phyloP scores from a whole-genome alignment of 2,113 vertebrate species.

The Prolemur simus region DNA sequence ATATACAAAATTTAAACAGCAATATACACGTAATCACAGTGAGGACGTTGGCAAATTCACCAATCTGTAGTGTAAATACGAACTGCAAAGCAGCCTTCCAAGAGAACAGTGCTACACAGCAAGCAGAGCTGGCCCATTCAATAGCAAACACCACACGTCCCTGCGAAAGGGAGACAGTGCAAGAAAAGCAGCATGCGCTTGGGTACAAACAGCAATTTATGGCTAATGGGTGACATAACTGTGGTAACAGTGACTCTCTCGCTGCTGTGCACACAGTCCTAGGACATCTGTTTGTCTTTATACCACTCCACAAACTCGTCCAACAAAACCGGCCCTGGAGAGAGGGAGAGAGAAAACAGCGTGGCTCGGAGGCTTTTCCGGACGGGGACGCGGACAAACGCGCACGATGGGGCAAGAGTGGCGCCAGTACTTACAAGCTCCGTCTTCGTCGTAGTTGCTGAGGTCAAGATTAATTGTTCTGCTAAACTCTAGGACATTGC shows the following conservation, averaged over 20 bases:
- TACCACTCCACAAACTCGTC: slow-evolving; percentile 99
- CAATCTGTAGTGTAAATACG: slow-evolving; percentile 90
- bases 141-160: slow-evolving; percentile 87
- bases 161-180: slow-evolving; percentile 83
- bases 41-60: slow-evolving; percentile 90
- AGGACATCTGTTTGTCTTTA: slow-evolving; percentile 99
- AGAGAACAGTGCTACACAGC: slow-evolving; percentile 88
- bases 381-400: not conserved
- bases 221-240: slow-evolving; percentile 87
- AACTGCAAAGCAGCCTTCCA: slow-evolving; percentile 91
- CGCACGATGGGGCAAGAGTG: accelerated
- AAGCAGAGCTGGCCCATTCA: slow-evolving; percentile 86
- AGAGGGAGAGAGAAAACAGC: slow-evolving; percentile 59
- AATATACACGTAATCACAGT: slow-evolving; percentile 97
- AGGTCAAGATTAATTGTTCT: slow-evolving; percentile 99
- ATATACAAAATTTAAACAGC: slow-evolving; percentile 94
- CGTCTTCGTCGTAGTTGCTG: slow-evolving; percentile 99
- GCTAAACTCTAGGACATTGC: slow-evolving; percentile 99
- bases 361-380: not conserved
- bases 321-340: slow-evolving; percentile 98
- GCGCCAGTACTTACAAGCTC: slow-evolving; percentile 92
- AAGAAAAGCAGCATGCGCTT: slow-evolving; percentile 90
- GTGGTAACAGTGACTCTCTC: slow-evolving; percentile 87
- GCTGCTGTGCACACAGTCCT: slow-evolving; percentile 87
- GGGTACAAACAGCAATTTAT: slow-evolving; percentile 88